These are phyloP conservation scores for Spea bombifrons DNA, from an alignment of 2,113 vertebrate genomes.

Conservation along the genomic window DNA sequence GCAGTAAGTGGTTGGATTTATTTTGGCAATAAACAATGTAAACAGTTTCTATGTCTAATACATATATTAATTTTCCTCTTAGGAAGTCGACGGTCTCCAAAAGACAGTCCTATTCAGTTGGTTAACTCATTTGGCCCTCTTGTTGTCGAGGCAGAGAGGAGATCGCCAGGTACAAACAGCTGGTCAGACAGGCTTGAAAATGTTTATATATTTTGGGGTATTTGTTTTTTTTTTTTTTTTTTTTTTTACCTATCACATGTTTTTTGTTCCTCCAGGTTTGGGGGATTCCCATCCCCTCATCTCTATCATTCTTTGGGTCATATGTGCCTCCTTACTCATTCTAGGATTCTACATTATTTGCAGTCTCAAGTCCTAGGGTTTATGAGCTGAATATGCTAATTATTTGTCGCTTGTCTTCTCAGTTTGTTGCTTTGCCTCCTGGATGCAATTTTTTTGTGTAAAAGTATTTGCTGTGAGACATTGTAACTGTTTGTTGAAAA, in stretches of 20 bases:
- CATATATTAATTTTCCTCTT: background rate
- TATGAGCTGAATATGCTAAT: no score
- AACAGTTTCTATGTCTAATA: no score
- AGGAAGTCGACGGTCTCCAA: background rate
- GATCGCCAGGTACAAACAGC: background rate
- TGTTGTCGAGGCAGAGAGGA: background rate
- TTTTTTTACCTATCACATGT: background rate
- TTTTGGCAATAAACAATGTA: no score
- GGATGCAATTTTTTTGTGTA: no score
- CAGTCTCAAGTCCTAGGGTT: no score
- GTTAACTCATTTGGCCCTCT: conserved; percentile 14
- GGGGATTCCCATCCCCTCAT: no score
- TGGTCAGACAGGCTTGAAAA: background rate
- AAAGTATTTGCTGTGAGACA: no score
- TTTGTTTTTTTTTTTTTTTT: no score
- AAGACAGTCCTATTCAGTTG: background rate
- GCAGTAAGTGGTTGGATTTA: conserved; percentile 8
- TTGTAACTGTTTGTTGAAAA: no score
- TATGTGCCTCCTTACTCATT: background rate
- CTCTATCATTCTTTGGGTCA: background rate
- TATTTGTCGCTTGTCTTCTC: no score
- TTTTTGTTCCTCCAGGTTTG: background rate
- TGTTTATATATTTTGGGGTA: background rate
- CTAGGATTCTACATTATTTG: no score
- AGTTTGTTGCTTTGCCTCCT: no score